Conservation (phyloP, 1,140 invertebrate species). For the Cephus cinctus region DNA sequence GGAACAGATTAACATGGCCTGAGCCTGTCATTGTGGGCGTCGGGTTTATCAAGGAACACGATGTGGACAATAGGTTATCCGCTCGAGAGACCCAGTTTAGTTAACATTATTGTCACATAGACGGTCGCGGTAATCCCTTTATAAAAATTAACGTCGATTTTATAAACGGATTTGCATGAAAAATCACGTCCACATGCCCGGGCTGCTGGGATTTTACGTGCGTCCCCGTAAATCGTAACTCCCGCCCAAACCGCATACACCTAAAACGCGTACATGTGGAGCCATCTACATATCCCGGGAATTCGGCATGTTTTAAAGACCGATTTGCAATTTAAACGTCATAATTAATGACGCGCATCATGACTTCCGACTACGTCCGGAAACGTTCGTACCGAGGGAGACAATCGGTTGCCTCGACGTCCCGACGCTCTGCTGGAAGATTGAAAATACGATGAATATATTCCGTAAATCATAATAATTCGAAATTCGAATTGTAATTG, state of each 20-base stretch:
- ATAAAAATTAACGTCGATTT: slow-evolving; percentile 45
- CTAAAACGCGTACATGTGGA: not conserved
- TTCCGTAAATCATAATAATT: too few species aligned
- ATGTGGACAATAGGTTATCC: slow-evolving; percentile 16
- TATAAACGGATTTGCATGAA: slow-evolving; percentile 41
- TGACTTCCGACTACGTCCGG: too few species aligned
- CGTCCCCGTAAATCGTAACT: slow-evolving; percentile 11
- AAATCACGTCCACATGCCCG: slow-evolving; percentile 23
- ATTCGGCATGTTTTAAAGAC: slow-evolving; percentile 39
- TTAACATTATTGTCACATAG: slow-evolving; percentile 30
- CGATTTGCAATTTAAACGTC: slow-evolving; percentile 42
- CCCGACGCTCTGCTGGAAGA: too few species aligned
- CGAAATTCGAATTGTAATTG: too few species aligned
- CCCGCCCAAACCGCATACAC: not conserved
- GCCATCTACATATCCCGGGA: slow-evolving; percentile 28
- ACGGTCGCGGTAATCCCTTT: slow-evolving; percentile 32
- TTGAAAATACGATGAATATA: too few species aligned
- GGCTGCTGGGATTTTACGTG: slow-evolving; percentile 9
- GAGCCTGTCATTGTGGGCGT: too few species aligned
- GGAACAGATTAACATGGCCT: too few species aligned
- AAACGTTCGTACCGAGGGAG: too few species aligned
- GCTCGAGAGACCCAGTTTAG: slow-evolving; percentile 11
- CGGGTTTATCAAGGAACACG: too few species aligned
- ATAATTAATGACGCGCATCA: slow-evolving; percentile 36
- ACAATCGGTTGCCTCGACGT: too few species aligned